These are phyloP conservation scores for Acanthopagrus latus DNA, from an alignment of 2,797 vertebrate genomes.

Conservation along the genomic window DNA sequence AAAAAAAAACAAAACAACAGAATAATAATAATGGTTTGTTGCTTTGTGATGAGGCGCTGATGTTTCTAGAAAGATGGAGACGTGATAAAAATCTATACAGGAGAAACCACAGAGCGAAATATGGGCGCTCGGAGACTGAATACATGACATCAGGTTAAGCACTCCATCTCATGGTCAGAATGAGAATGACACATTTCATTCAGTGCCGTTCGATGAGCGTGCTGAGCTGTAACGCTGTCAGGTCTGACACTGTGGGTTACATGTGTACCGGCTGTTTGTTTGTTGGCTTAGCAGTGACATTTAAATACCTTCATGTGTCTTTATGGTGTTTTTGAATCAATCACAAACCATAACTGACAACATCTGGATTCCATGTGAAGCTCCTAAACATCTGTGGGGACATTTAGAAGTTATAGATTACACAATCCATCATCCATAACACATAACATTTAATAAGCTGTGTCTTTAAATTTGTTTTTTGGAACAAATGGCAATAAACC, in stretches of 20 bases:
- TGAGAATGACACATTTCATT: slow-evolving; percentile 17
- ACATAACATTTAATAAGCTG: not conserved
- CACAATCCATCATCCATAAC: not conserved
- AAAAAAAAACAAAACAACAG: no score
- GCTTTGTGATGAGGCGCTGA: no score
- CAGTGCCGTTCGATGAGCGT: not conserved
- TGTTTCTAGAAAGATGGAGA: no score
- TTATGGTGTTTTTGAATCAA: no score
- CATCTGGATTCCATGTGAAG: not conserved
- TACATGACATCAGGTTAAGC: not conserved
- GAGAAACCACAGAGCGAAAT: no score
- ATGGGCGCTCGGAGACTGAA: not conserved
- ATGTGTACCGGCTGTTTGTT: not conserved
- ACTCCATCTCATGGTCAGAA: slow-evolving; percentile 55
- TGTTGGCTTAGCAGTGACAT: no score
- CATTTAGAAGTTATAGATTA: not conserved
- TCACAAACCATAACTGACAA: not conserved
- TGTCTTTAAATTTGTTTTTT: not conserved
- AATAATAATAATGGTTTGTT: no score
- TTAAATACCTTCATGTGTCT: no score
- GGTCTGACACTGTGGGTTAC: not conserved
- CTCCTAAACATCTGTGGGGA: not conserved
- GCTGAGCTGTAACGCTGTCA: not conserved
- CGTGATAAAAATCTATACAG: no score
- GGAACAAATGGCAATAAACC: not conserved